These are phyloP conservation scores for Drosophila melanica DNA, from an alignment of 1,140 invertebrate genomes.

Conservation along the genomic window DNA sequence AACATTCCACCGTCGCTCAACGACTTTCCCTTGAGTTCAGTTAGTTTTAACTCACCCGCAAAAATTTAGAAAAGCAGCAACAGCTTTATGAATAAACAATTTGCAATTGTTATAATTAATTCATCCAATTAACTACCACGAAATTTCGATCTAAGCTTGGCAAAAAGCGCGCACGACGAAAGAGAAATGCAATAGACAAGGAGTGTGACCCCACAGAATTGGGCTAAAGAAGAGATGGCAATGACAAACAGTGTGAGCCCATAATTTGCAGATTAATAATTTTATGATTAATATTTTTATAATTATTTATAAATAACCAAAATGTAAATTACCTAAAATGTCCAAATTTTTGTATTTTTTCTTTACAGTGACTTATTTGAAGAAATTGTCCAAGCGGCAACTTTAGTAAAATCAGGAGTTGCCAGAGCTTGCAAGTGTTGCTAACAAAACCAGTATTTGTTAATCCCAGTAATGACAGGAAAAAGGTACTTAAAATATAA, in stretches of 20 bases:
- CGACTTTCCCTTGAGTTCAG: background rate
- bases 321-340: background rate
- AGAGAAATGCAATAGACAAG: background rate
- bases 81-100: background rate
- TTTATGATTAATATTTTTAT: background rate
- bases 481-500: background rate
- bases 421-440: background rate
- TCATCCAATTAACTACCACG: background rate
- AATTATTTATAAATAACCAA: background rate
- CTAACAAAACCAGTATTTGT: conserved; percentile 12
- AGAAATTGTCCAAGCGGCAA: too few species aligned
- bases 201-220: conserved; percentile 21
- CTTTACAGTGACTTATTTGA: too few species aligned
- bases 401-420: background rate
- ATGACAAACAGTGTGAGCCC: conserved; percentile 20
- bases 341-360: too few species aligned
- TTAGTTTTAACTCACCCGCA: conserved; percentile 19
- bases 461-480: background rate
- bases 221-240: background rate
- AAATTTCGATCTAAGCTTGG: conserved; percentile 4
- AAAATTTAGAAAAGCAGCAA: background rate
- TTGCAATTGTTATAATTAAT: conserved; percentile 8
- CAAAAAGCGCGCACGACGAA: background rate
- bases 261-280: background rate
- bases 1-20: conserved; percentile 1